Evolutionary conservation across 2,797 vertebrate genomes (phyloP), one percentile per base, ranked within the genome.

Genomic region (Columba guinea): DNA sequence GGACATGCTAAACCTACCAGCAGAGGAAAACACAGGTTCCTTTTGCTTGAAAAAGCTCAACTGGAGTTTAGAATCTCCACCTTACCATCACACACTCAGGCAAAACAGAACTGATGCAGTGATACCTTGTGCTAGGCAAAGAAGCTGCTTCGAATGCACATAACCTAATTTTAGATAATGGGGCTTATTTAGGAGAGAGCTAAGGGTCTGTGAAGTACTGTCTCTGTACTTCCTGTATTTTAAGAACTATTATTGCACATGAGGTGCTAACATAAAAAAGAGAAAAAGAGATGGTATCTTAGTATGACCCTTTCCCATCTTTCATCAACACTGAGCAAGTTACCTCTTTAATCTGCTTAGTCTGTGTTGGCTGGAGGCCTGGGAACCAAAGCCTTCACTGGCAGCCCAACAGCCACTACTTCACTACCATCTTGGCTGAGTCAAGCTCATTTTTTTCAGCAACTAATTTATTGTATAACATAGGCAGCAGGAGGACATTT

Each of bases 361-460:
- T 52, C 58, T 46, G 28, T 68, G 28, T 15, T 86, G 73, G 41
- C 79, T 70, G 55, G 22, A 86, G 46, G 58, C 46, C 88, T 91
- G 60, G 55, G 56, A 92, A 56, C 26, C n/a, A 83, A 81, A 91
- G 35, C 4, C 20, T 78, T 52, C 71, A 30, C 39, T 64, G 67
- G 52, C 51, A 94, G 28, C 22, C 55, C 52, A 77, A 24, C 30
- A 94, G 56, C 46, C 58, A 73, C 64, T 59, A 41, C 34, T 74
- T 79, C 73, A 87, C 84, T 78, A 35, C 84, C 65, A 69, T 62
- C 46, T 87, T 91, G 82, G 68, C 56, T 62, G 41, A 76, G 46
- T 60, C 62, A 93, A 87, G 73, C 13, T 62, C 18, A 48, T 89
- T 96, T 88, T 76, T 92, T 74, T 70, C 90, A 93, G 73, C 51